Percentiles rank a stretch among this genome's conserved stretches.
phyloP scores from a whole-genome alignment of 2,113 vertebrate genomes.

The Philantomba maxwellii region DNA sequence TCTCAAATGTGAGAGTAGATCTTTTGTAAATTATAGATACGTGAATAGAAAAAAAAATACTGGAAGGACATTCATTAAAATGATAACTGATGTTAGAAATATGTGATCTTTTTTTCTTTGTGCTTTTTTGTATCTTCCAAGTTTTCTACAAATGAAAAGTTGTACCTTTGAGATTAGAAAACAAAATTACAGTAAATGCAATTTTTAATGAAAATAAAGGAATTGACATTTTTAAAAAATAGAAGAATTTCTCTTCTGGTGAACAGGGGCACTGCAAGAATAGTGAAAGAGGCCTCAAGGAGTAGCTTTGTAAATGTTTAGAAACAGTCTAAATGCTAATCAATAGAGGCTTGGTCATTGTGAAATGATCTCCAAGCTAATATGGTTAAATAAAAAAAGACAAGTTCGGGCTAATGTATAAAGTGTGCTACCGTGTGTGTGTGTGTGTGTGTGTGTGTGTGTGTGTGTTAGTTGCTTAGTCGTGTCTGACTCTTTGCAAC shows the following conservation, averaged over 20 bases:
- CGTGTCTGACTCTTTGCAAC: not conserved
- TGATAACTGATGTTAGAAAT: conserved; percentile 31
- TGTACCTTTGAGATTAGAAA: conserved; percentile 30
- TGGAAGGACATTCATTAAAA: not conserved
- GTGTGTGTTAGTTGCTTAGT: not conserved
- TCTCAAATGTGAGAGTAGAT: not conserved
- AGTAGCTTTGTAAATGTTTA: conserved; percentile 32
- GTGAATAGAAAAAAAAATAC: not conserved
- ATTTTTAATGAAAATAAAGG: conserved; percentile 33
- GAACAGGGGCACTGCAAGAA: not conserved
- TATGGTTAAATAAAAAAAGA: not conserved
- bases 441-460: not conserved
- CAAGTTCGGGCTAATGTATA: not conserved
- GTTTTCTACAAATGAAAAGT: conserved; percentile 17
- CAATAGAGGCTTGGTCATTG: not conserved
- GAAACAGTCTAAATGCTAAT: conserved; percentile 1
- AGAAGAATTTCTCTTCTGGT: not conserved
- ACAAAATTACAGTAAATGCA: conserved; percentile 1
- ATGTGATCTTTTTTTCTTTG: not conserved
- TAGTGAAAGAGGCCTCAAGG: not conserved
- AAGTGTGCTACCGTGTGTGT: not conserved
- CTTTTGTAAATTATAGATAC: not conserved
- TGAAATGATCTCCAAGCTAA: conserved; percentile 29
- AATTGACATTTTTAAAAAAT: not conserved
- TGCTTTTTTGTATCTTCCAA: not conserved